Evolutionary conservation across 2,113 vertebrate genomes (phyloP), one percentile per base, ranked within the genome.

Genomic region (Takifugu bimaculatus): DNA sequence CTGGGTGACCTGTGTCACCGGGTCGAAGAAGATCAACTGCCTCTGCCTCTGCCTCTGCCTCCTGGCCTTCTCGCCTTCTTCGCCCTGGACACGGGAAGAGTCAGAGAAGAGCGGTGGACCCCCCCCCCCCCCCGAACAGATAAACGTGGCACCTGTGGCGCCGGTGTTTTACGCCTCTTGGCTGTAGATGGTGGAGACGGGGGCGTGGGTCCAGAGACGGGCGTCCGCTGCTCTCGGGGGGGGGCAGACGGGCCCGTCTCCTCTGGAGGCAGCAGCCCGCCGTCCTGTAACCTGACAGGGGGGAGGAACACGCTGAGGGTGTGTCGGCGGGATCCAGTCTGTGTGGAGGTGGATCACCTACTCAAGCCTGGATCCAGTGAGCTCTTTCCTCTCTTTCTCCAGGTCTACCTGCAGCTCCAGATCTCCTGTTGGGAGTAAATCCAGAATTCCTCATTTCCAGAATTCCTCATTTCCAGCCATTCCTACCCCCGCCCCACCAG

Each of bases 1-100:
- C 49, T 77, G 15, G 0, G 81, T 14, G 47, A 91, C 51, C 82
- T 91, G 90, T 0, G 84, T 90, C 25, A 82, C 65, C 0, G 75
- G 50, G 65, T 91, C 89, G 0, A 87, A 75, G 72, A 91, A 91
- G 55, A 82, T 29, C 57, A 91, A 83, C 80, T 90, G 88, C 66
- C 87, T 85, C 62, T 44, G 71, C 71, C 58, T 77, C 69, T 3
- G 53, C 11, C 27, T 13, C 63, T 13, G 60, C 32, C 3, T 55
- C 11, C 13, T 14, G 3, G 3, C 12, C 44, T 1, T 67, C 70
- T 51, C 47, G 70, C 61, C 60, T 12, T 63, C 60, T 12, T 27
- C 35, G 6, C 47, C 59, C 76, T 75, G 63, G n/a, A 28, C 6
- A n/a, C 13, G 25, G 45, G 57, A 56, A 9, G 2, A 13, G 2